Evolutionary conservation across 2,113 vertebrate species (phyloP).

Genomic region (Datnioides undecimradiatus): DNA sequence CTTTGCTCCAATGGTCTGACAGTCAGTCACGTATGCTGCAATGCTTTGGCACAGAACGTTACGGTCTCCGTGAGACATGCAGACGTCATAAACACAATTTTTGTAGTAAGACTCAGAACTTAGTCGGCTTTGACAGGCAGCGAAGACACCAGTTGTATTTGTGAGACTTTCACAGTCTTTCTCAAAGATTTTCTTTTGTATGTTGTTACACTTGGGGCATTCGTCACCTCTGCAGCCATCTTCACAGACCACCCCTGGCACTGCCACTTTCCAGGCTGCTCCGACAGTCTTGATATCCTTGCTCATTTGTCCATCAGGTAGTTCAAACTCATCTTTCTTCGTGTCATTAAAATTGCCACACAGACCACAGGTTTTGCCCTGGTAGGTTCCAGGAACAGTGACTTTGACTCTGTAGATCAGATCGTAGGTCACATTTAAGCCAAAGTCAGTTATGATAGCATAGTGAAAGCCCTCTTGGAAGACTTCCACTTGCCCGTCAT

Average conservation of each 20-base stretch:
- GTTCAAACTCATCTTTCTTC: background rate
- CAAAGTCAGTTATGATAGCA: slow-evolving; percentile 63
- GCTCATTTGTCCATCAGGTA: slow-evolving; percentile 5
- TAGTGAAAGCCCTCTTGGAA: slow-evolving; percentile 32
- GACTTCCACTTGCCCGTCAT: slow-evolving; percentile 35
- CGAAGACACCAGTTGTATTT: slow-evolving; percentile 48
- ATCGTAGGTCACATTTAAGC: slow-evolving; percentile 66
- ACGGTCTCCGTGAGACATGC: slow-evolving; percentile 37
- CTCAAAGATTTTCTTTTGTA: slow-evolving; percentile 50
- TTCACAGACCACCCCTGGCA: slow-evolving; percentile 49
- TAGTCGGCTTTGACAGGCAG: slow-evolving; percentile 56
- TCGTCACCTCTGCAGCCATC: slow-evolving; percentile 57
- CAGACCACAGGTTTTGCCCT: slow-evolving; percentile 66
- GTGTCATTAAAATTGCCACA: slow-evolving; percentile 44
- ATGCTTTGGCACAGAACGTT: slow-evolving; percentile 57
- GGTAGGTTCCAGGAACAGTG: slow-evolving; percentile 66
- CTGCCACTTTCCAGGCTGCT: slow-evolving; percentile 62
- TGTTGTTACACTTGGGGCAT: slow-evolving; percentile 39
- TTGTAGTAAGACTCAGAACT: slow-evolving; percentile 66
- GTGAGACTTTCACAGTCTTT: slow-evolving; percentile 65
- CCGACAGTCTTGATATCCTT: slow-evolving; percentile 34
- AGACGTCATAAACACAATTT: slow-evolving; percentile 73
- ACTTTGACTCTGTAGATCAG: slow-evolving; percentile 61
- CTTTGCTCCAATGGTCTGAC: slow-evolving; percentile 31
- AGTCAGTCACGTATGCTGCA: slow-evolving; percentile 58